Evolutionary conservation across 2,888 invertebrate genomes (phyloP), one percentile per base, ranked within the genome.

Genomic region (Drosophila mayaguana): DNA sequence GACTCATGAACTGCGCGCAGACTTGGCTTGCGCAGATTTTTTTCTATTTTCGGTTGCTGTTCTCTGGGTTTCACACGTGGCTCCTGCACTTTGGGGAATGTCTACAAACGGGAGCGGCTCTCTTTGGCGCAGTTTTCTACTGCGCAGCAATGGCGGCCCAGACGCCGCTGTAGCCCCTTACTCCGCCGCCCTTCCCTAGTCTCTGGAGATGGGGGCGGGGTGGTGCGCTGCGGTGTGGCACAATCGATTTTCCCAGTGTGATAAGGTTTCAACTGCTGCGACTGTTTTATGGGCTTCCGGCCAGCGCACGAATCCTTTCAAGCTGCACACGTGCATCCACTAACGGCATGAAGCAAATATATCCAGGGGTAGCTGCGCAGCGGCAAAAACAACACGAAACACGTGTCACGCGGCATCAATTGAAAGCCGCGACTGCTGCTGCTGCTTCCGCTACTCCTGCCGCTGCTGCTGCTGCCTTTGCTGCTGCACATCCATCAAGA

Each of bases 101-200:
- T 70, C 63, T 64, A 54, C 72, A 45, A 50, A 46, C 36, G 18
- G 22, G 42, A 56, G 51, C 51, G 61, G 61, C 48, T n/a, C 54
- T 70, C 43, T 7, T n/a, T n/a, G 6, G 8, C n/a, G 5, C 1
- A 3, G 6, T 32, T 9, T 74, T 79, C 54, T 57, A 81, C 67
- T 88, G 87, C 87, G 87, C 87, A 88, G 82, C 88, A 88, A 88
- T 88, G 88, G 87, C 87, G 66, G 64, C 82, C 72, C 72, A 53
- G 59, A 40, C 34, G 62, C 53, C 65, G 81, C 22, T 3, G 32
- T 12, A 11, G n/a, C 25, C 36, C 20, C 36, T 12, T 3, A n/a
- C 54, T 25, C 54, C 25, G n/a, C 25, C 38, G 22, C 40, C 22
- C 25, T 40, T 11, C n/a, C 25, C 54, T n/a, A 25, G 16, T 3